A percentile compares a stretch with the other conserved stretches of the same genome.
Evolutionary conservation across 2,888 invertebrate species (phyloP).

Genomic region (Drosophila pseudotalamancana): DNA sequence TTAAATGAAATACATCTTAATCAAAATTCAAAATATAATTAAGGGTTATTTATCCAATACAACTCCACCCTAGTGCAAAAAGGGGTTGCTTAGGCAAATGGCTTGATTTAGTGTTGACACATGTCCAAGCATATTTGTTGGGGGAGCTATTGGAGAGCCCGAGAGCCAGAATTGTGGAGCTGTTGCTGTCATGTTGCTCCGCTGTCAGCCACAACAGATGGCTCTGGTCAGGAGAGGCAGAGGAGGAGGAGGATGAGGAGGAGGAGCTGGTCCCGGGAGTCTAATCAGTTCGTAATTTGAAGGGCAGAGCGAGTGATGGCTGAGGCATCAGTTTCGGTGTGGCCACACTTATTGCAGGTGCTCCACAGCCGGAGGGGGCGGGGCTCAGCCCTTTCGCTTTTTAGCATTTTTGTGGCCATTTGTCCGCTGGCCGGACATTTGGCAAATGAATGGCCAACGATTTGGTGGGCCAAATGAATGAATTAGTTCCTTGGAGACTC

Average conservation of each 20-base stretch:
- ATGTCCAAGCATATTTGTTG: constrained; percentile 36
- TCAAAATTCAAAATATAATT: too few relatives aligned
- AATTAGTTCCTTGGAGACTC: constrained; percentile 75
- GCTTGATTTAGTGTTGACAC: constrained; percentile 43
- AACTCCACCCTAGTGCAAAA: constrained; percentile 2
- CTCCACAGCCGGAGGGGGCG: constrained; percentile 6
- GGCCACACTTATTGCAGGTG: constrained; percentile 71
- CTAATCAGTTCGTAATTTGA: constrained; percentile 77
- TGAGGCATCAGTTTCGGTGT: constrained; percentile 56
- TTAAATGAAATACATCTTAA: too few relatives aligned
- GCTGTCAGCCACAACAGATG: constrained; percentile 57
- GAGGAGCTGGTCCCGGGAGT: constrained; percentile 59
- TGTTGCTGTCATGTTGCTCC: constrained; percentile 32
- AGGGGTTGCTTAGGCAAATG: too few relatives aligned
- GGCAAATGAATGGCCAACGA: constrained; percentile 70
- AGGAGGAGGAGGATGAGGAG: constrained; percentile 2
- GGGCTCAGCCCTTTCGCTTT: constrained; percentile 36
- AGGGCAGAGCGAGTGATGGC: constrained; percentile 63
- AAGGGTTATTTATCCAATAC: not conserved
- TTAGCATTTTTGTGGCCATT: constrained; percentile 41
- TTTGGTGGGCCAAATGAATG: constrained; percentile 69
- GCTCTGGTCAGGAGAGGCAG: constrained; percentile 29
- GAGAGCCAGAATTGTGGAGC: constrained; percentile 60
- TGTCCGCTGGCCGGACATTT: constrained; percentile 60
- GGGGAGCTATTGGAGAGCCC: constrained; percentile 51